phyloP scores from a whole-genome alignment of 2,888 invertebrate species.

The Trichogramma dendrolimi region DNA sequence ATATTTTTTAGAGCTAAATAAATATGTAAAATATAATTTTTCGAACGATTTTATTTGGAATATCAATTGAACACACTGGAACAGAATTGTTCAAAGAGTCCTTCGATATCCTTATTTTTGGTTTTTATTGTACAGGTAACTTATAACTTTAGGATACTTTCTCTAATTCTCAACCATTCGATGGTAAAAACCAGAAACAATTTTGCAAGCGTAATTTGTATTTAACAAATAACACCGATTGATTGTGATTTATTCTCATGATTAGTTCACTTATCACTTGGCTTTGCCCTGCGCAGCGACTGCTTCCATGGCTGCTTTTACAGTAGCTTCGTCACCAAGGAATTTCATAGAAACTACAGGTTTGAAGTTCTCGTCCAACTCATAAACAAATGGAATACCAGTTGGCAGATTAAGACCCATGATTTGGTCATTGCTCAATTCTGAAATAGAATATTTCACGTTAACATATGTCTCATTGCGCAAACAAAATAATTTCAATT shows the following conservation, averaged over 20 bases:
- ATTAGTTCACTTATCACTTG: conserved; percentile 47
- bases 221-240: conserved; percentile 7
- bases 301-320: conserved; percentile 60
- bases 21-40: too few relatives aligned
- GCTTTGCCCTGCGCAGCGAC: conserved; percentile 62
- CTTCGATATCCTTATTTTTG: not conserved
- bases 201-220: conserved; percentile 12
- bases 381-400: conserved; percentile 63
- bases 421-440: conserved; percentile 58
- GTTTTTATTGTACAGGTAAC: not conserved
- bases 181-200: conserved; percentile 19
- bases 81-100: too few relatives aligned
- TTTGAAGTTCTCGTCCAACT: conserved; percentile 58
- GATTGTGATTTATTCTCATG: conserved; percentile 3
- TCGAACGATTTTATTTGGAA: too few relatives aligned
- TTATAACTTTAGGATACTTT: not conserved
- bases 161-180: conserved; percentile 18
- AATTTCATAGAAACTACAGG: conserved; percentile 61
- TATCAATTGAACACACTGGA: too few relatives aligned
- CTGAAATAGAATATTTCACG: conserved; percentile 37
- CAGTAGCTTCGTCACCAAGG: conserved; percentile 61
- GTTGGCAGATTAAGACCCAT: conserved; percentile 62
- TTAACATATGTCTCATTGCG: too few relatives aligned
- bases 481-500: not conserved
- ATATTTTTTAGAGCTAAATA: too few relatives aligned